A percentile compares a stretch with the other conserved stretches of the same genome.
phyloP scores from a whole-genome alignment of 2,797 vertebrate species.

The Mastacembelus armatus region DNA sequence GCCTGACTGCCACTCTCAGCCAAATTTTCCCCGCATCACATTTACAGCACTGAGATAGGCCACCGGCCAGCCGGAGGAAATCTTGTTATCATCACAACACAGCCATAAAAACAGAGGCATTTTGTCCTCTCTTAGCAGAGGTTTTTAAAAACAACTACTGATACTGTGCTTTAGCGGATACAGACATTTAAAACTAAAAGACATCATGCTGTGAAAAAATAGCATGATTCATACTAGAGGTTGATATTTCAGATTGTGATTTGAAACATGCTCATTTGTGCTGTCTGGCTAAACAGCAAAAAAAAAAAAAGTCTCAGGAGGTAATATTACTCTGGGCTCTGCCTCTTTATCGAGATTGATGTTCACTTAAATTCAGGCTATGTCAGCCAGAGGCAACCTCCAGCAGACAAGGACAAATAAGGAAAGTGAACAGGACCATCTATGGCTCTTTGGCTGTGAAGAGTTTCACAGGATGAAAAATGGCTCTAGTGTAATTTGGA shows the following conservation, averaged over 20 bases:
- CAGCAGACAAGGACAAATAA: slow-evolving; percentile 83
- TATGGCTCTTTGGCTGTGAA: slow-evolving; percentile 75
- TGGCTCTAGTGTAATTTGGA: slow-evolving; percentile 76
- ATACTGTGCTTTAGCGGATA: slow-evolving; percentile 18
- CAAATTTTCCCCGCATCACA: slow-evolving; percentile 64
- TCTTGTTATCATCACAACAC: slow-evolving; percentile 75
- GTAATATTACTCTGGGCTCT: slow-evolving; percentile 67
- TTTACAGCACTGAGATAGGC: slow-evolving; percentile 65
- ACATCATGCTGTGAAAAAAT: slow-evolving; percentile 21
- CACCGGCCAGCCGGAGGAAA: slow-evolving; percentile 65
- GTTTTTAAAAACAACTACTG: slow-evolving; percentile 38
- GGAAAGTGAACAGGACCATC: slow-evolving; percentile 75
- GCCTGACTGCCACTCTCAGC: slow-evolving; percentile 63
- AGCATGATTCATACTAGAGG: slow-evolving; percentile 16
- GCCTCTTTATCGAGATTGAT: slow-evolving; percentile 80
- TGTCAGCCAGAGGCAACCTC: slow-evolving; percentile 79
- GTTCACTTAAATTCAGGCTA: slow-evolving; percentile 80
- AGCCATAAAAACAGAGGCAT: slow-evolving; percentile 66
- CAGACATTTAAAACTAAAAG: slow-evolving; percentile 26
- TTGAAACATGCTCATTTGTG: slow-evolving; percentile 61
- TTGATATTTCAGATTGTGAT: slow-evolving; percentile 50
- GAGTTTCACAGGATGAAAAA: slow-evolving; percentile 78
- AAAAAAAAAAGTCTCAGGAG: slow-evolving; percentile 40
- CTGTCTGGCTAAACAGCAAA: slow-evolving; percentile 51
- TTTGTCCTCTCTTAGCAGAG: slow-evolving; percentile 42